Evolutionary conservation across 2,113 vertebrate species (phyloP).

Genomic region (Choloepus hoffmanni): DNA sequence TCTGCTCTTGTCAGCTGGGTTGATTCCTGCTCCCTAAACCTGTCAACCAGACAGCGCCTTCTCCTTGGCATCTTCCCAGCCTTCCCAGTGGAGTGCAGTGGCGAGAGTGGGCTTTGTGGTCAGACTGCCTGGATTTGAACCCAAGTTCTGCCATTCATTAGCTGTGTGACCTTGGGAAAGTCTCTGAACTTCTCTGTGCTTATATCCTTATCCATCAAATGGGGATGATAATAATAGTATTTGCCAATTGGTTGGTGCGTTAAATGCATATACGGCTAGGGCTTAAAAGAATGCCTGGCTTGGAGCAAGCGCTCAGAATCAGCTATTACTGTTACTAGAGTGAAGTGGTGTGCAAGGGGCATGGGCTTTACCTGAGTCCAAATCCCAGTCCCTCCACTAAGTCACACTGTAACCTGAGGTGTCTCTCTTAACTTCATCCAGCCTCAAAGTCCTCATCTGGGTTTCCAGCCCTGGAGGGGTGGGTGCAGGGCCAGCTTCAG

Average conservation of each 20-base stretch:
- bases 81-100: not conserved
- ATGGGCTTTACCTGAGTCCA: not conserved
- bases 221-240: too few species aligned
- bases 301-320: not conserved
- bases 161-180: not conserved
- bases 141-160: not conserved
- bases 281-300: not conserved
- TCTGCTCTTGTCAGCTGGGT: accelerated
- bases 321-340: not conserved
- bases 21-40: too few species aligned
- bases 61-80: not conserved
- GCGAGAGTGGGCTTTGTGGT: not conserved
- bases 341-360: not conserved
- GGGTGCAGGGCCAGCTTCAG: not conserved
- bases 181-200: not conserved
- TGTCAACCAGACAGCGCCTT: too few species aligned
- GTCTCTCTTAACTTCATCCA: not conserved
- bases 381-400: not conserved
- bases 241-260: too few species aligned
- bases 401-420: not conserved
- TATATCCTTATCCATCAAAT: not conserved
- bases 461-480: not conserved
- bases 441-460: not conserved
- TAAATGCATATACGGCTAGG: accelerated
- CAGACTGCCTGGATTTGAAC: not conserved